phyloP scores from a whole-genome alignment of 2,888 invertebrate species.

The Eristalis intricaria region DNA sequence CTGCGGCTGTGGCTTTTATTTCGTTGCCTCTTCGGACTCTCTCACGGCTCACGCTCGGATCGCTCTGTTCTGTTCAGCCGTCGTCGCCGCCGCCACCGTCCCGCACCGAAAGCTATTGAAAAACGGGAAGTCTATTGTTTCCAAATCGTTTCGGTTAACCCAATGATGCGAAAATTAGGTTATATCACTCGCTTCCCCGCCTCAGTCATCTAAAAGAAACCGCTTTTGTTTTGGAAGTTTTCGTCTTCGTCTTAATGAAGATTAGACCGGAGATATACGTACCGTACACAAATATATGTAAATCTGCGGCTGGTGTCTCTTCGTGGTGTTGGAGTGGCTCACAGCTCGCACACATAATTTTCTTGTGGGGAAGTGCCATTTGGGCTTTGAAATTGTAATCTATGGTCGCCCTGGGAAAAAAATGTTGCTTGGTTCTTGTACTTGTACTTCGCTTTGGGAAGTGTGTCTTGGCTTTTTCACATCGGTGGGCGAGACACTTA shows the following conservation, averaged over 20 bases:
- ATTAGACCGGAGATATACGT: neutral
- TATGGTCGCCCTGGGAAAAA: neutral
- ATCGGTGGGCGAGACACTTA: constrained; percentile 10
- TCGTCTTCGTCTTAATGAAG: constrained; percentile 10
- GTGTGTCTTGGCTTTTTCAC: neutral
- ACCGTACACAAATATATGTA: neutral
- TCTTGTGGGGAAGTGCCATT: neutral
- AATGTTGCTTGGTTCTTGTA: neutral
- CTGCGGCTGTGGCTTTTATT: constrained; percentile 25
- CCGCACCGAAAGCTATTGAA: neutral
- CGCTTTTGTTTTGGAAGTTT: constrained; percentile 9
- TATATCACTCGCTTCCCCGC: constrained; percentile 3
- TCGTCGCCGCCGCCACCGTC: no score
- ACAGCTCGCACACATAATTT: neutral
- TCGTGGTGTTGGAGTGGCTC: neutral
- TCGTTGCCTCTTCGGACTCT: constrained; percentile 6
- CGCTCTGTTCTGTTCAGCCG: no score
- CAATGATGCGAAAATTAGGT: constrained; percentile 35
- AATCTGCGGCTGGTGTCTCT: neutral
- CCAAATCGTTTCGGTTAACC: constrained; percentile 19
- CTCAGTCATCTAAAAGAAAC: constrained; percentile 2
- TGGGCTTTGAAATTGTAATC: neutral
- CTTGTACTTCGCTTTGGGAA: neutral
- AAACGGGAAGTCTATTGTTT: constrained; percentile 36
- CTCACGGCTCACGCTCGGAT: constrained; percentile 7